Evolutionary conservation across 2,113 vertebrate genomes (phyloP).

Genomic region (Lontra canadensis): DNA sequence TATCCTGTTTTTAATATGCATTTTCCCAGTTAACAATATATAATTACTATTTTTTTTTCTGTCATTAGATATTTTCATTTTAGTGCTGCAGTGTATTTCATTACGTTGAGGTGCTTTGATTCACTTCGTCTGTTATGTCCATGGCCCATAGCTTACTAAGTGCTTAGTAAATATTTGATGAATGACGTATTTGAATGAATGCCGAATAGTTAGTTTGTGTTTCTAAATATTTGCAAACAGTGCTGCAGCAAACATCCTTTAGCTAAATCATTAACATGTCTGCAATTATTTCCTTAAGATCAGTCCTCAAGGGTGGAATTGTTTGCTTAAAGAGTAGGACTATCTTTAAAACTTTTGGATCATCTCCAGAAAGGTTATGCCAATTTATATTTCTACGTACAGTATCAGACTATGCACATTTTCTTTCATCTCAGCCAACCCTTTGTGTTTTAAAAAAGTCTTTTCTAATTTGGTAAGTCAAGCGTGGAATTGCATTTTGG

Average conservation of each 20-base stretch:
- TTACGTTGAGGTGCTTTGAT: background rate
- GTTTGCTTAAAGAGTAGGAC: background rate
- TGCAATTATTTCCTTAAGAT: conserved; percentile 48
- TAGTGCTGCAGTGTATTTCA: background rate
- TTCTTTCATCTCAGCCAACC: background rate
- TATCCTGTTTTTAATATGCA: background rate
- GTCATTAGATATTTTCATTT: background rate
- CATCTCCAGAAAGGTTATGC: background rate
- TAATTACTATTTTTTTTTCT: background rate
- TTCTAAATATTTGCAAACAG: conserved; percentile 73
- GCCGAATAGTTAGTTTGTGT: conserved; percentile 51
- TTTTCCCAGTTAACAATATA: background rate
- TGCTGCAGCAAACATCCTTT: conserved; percentile 52
- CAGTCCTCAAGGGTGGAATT: background rate
- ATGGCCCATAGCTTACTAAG: conserved; percentile 49
- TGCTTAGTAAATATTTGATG: conserved; percentile 71
- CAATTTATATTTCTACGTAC: background rate
- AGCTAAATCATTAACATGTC: conserved; percentile 63
- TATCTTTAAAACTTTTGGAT: background rate
- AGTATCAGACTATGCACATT: background rate
- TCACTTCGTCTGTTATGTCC: background rate
- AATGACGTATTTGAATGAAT: conserved; percentile 63
- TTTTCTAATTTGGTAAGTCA: conserved; percentile 8
- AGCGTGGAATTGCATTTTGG: background rate
- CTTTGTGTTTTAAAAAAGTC: background rate